Base-by-base conservation (phyloP, 2,113 vertebrate genomes). In the Rhinoderma darwinii region DNA sequence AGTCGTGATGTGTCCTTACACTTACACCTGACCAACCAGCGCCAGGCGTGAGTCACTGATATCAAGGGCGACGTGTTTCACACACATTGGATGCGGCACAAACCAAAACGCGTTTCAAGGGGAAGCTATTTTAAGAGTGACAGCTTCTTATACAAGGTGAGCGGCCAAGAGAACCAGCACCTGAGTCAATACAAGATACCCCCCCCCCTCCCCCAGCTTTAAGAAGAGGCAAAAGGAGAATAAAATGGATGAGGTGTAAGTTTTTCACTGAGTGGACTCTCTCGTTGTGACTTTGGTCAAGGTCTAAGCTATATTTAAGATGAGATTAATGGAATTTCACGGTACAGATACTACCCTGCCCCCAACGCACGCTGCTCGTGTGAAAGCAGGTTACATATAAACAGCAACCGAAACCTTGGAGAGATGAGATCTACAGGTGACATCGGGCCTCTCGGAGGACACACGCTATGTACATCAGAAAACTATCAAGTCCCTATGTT, bases 101-200 rank as follows among this genome's bases (percentile, higher is more conserved):
- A 10, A 59, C 56, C 70, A 32, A 76, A 84, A 75, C 68, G 32
- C 17, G 25, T 63, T 66, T 63, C 14, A 54, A 39, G 70, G 51
- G 32, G 35, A 59, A 56, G 47, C 51, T 76, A 76, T 84, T 84
- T 76, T 66, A 66, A 77, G n/a, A n/a, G 17, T 50, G 50, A 86
- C 61, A 47, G 41, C 43, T 44, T 54, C 22, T 18, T 41, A 15
- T 8, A 22, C 56, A 51, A 56, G 75, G 25, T 39, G 30, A 54
- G 66, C 35, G 66, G 32, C 85, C 85, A 68, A 82, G 85, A 82
- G 81, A 81, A 61, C 9, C 37, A 37, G 27, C 86, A 87, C 86
- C 79, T 87, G 85, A 82, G 70, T 82, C 78, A 87, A 87, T 41
- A 87, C 0, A 5, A 56, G 25, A 9, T 12, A 6, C 32, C 27